These are phyloP conservation scores for Ericerus pela DNA, from an alignment of 1,140 invertebrate genomes.

Conservation along the genomic window DNA sequence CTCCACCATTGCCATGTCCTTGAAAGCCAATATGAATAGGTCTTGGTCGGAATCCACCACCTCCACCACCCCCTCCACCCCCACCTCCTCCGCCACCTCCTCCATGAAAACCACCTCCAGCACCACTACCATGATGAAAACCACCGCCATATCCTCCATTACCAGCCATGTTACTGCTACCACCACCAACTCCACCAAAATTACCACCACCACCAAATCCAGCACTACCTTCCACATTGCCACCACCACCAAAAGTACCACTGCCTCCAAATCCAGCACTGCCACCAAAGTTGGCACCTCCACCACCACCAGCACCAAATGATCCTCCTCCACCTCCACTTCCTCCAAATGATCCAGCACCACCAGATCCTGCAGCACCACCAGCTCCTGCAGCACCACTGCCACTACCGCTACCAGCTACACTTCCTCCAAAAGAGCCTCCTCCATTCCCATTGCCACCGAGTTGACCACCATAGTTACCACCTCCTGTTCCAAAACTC, in stretches of 20 bases:
- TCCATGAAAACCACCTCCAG: conserved; percentile 1
- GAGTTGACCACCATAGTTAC: neutral
- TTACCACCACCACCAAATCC: neutral
- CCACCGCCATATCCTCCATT: neutral
- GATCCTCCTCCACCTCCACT: conserved; percentile 4
- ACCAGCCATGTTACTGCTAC: neutral
- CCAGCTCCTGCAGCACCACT: conserved; percentile 10
- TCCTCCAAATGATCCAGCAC: conserved; percentile 1
- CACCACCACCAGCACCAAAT: conserved; percentile 3
- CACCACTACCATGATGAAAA: conserved; percentile 8
- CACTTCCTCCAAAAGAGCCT: conserved; percentile 4
- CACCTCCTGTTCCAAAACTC: neutral
- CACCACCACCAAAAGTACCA: conserved; percentile 7
- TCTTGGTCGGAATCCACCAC: neutral
- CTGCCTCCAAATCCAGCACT: neutral
- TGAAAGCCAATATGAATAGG: conserved; percentile 1
- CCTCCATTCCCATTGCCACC: neutral
- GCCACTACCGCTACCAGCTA: conserved; percentile 8
- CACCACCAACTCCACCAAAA: neutral
- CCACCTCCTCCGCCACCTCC: conserved; percentile 6
- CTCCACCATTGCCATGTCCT: neutral
- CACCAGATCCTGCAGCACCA: conserved; percentile 4
- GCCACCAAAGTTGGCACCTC: neutral
- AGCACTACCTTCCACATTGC: neutral
- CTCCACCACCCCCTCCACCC: conserved; percentile 4